Conservation (phyloP, 2,113 vertebrate species). For the Eolophus roseicapilla region DNA sequence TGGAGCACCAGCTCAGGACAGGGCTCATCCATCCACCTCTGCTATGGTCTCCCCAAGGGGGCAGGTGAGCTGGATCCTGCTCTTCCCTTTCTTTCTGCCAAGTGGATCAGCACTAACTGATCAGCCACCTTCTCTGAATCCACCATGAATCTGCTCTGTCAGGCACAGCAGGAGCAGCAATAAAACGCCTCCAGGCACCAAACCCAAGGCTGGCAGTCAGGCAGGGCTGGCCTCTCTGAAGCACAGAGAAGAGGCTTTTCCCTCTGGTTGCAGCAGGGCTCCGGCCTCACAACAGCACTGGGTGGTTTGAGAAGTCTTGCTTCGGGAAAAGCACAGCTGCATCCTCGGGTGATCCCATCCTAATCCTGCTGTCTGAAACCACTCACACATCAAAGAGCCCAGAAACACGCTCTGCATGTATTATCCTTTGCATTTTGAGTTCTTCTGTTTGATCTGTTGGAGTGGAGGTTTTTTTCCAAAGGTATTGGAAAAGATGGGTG, state of each 20-base stretch:
- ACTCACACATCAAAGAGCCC: not conserved
- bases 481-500: slow-evolving; percentile 11
- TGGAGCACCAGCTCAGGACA: not conserved
- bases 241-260: not conserved
- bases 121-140: not conserved
- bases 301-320: not conserved
- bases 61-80: not conserved
- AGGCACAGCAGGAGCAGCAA: not conserved
- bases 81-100: not conserved
- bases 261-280: not conserved
- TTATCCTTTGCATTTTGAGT: not conserved
- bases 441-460: not conserved
- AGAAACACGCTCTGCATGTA: not conserved
- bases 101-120: not conserved
- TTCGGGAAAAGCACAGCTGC: not conserved
- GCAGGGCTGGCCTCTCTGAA: not conserved
- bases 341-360: not conserved
- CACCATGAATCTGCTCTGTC: rapidly evolving
- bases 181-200: not conserved
- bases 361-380: not conserved
- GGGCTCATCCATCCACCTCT: not conserved
- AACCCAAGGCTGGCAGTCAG: not conserved
- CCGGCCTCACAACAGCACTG: not conserved
- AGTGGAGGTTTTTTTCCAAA: not conserved
- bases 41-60: rapidly evolving